Percentiles rank a stretch among this genome's conserved stretches.
Evolutionary conservation across 2,888 invertebrate genomes (phyloP).

Genomic region (Trichopria drosophilae): DNA sequence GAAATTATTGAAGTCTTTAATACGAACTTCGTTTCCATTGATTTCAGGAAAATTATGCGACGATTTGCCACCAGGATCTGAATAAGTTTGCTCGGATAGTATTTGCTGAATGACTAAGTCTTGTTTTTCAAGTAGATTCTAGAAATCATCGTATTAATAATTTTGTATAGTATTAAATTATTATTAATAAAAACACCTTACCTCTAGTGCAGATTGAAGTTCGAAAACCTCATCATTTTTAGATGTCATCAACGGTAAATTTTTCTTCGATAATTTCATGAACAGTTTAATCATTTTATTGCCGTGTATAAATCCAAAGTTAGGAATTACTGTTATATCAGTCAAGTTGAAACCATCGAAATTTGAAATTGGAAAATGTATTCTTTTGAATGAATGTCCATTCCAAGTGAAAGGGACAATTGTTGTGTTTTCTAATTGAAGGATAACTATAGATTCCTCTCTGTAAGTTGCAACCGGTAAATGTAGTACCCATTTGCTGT

Average conservation of each 20-base stretch:
- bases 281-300: constrained; percentile 44
- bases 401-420: constrained; percentile 44
- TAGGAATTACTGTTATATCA: constrained; percentile 39
- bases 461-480: constrained; percentile 57
- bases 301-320: constrained; percentile 43
- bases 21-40: constrained; percentile 25
- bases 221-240: constrained; percentile 45
- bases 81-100: constrained; percentile 9
- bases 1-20: constrained; percentile 31
- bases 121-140: constrained; percentile 36
- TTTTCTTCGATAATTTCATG: constrained; percentile 43
- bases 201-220: constrained; percentile 49
- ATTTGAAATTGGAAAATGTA: constrained; percentile 32
- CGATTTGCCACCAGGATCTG: not conserved
- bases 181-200: constrained; percentile 33
- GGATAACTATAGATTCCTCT: constrained; percentile 58
- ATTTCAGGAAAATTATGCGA: constrained; percentile 16
- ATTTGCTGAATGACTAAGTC: constrained; percentile 42
- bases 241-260: constrained; percentile 48
- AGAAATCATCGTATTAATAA: not conserved
- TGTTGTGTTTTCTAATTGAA: constrained; percentile 50
- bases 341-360: constrained; percentile 42
- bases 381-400: constrained; percentile 36
- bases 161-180: not conserved
- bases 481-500: constrained; percentile 39